These are phyloP conservation scores for Pterostichus niger DNA, from an alignment of 2,888 invertebrate genomes.

Conservation along the genomic window DNA sequence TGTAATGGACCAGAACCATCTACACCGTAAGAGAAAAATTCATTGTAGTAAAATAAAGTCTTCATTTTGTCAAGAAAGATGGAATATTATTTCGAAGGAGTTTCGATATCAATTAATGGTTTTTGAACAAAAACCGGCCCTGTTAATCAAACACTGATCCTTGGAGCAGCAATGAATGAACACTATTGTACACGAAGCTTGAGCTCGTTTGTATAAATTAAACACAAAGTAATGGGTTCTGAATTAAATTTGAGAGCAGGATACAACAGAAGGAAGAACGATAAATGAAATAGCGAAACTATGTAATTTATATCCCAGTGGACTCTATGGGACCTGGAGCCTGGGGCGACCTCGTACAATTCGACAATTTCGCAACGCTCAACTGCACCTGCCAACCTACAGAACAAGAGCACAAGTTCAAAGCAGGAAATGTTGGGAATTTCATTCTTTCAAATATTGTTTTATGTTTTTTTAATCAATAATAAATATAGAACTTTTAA, in stretches of 20 bases:
- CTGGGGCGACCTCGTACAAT: background rate
- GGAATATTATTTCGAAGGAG: background rate
- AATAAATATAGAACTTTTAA: too few relatives aligned
- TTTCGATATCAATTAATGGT: constrained; percentile 34
- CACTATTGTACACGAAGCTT: constrained; percentile 27
- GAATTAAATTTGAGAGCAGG: constrained; percentile 43
- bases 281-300: constrained; percentile 51
- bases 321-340: background rate
- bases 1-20: too few relatives aligned
- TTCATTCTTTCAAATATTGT: too few relatives aligned
- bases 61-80: too few relatives aligned
- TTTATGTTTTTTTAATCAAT: too few relatives aligned
- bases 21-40: too few relatives aligned
- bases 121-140: background rate
- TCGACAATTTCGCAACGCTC: background rate
- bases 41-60: too few relatives aligned
- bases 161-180: constrained; percentile 12
- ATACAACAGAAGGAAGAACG: constrained; percentile 31
- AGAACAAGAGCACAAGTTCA: too few relatives aligned
- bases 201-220: constrained; percentile 51
- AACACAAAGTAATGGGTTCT: constrained; percentile 44
- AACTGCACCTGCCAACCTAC: constrained; percentile 3
- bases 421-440: too few relatives aligned
- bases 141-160: constrained; percentile 36
- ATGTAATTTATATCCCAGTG: constrained; percentile 47